A percentile compares a stretch with the other conserved stretches of the same genome.
phyloP scores from a whole-genome alignment of 2,797 vertebrate genomes.

The Melanotaenia nigrans region DNA sequence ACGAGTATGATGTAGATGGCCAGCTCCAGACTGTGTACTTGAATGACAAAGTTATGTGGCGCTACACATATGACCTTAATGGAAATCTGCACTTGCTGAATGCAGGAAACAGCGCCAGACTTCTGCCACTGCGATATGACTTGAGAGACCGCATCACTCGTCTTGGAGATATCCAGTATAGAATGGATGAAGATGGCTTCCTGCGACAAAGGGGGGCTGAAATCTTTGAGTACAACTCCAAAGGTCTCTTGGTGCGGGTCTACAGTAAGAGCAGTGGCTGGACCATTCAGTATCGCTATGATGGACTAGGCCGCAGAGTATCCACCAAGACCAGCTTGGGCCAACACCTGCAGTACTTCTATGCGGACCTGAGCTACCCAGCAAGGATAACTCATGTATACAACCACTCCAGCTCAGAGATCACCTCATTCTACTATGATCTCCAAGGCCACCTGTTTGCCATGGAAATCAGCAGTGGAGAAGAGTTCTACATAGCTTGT shows the following conservation, averaged over 20 bases:
- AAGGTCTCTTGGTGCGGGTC: slow-evolving; percentile 93
- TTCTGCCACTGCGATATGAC: slow-evolving; percentile 94
- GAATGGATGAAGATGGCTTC: slow-evolving; percentile 96
- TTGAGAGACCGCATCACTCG: slow-evolving; percentile 96
- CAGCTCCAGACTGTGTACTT: slow-evolving; percentile 96
- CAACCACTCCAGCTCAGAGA: slow-evolving; percentile 98
- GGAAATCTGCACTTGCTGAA: slow-evolving; percentile 96
- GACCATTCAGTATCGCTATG: slow-evolving; percentile 95
- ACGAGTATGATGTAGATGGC: slow-evolving; percentile 96
- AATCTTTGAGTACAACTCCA: slow-evolving; percentile 98
- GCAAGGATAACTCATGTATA: slow-evolving; percentile 97
- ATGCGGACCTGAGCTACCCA: slow-evolving; percentile 94
- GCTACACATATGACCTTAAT: slow-evolving; percentile 97
- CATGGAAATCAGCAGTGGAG: slow-evolving; percentile 98
- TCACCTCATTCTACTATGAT: slow-evolving; percentile 98
- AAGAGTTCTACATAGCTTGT: slow-evolving; percentile 97
- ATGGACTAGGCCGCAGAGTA: slow-evolving; percentile 93
- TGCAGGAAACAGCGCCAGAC: slow-evolving; percentile 89
- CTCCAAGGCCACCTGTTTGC: slow-evolving; percentile 98
- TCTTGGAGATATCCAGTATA: slow-evolving; percentile 95
- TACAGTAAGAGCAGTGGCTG: slow-evolving; percentile 97
- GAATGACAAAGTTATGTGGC: slow-evolving; percentile 97
- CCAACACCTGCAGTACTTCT: slow-evolving; percentile 97
- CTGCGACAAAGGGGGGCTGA: slow-evolving; percentile 94
- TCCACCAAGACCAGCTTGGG: slow-evolving; percentile 93